Evolutionary conservation across 64 coral and sea anemone genomes (phyloP), one percentile per base, ranked within the genome.

Genomic region (Porites australiensis): DNA sequence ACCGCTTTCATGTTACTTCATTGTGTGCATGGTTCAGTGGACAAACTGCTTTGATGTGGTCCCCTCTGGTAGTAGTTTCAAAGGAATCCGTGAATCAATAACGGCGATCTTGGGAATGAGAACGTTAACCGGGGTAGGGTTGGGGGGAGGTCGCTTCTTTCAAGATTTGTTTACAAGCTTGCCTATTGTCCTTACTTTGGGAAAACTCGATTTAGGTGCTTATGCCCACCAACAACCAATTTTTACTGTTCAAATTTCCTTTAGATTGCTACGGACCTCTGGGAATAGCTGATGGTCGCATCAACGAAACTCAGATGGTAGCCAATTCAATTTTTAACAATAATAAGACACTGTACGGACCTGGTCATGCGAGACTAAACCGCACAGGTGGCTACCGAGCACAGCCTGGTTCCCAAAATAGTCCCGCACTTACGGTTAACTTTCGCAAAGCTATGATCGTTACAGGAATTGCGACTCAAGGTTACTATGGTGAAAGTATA

Each of bases 401-500:
- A 0, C 47, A 98, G 11, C 91, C 91, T 61, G 7, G 5, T 1
- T 52, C 63, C 3, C 12, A 52, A 15, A 8, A 59, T 69, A 65
- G 3, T 54, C 75, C 88, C 3, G 87, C 45, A 54, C 51, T 97
- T 21, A 88, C 60, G 49, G 95, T 98, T 8, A 37, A 45, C 0
- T 98, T 98, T 70, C 47, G 14, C 19, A 14, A 90, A 70, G 72
- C 77, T 68, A 94, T 83, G 61, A 97, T 97, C 2, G 66, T 97
- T 5, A 93, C 93, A 82, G 95, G 92, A 37, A 93, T 97, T 87
- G 88, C 95, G 46, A 97, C 95, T 11, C 95, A 97, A 70, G 95
- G 95, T 3, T 94, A 90, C 77, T 68, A 52, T 57, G 76, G 64
- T 77, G 48, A 23, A 2, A 69, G 48, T 7, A 37, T 97, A 47